phyloP scores from a whole-genome alignment of 2,113 vertebrate genomes.

The Podarcis cretensis region DNA sequence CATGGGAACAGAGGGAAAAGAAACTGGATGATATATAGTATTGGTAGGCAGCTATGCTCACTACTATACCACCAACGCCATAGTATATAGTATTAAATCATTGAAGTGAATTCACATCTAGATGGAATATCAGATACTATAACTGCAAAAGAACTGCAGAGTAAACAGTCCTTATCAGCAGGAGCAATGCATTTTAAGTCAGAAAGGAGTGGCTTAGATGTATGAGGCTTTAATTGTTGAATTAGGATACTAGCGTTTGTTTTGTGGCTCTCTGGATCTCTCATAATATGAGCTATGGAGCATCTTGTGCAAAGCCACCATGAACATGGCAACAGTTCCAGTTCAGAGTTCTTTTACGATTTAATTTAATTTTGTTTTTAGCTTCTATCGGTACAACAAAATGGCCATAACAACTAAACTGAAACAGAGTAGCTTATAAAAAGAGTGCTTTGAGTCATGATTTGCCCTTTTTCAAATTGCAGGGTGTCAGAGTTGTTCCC shows the following conservation, averaged over 20 bases:
- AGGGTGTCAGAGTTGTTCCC: too few species aligned
- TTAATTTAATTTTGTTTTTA: neutral
- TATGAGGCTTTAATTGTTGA: too few species aligned
- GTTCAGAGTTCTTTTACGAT: neutral
- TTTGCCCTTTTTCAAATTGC: neutral
- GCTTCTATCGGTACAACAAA: neutral
- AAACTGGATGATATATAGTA: neutral
- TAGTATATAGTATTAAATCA: neutral
- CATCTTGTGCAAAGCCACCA: neutral
- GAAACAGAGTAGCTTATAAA: too few species aligned
- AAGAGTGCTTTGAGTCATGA: neutral
- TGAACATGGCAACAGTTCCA: neutral
- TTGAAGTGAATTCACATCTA: neutral
- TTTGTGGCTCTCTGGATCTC: neutral
- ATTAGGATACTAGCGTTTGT: neutral
- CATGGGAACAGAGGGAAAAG: neutral
- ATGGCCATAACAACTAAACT: too few species aligned
- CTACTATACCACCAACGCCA: too few species aligned
- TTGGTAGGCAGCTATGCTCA: too few species aligned
- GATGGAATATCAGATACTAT: neutral
- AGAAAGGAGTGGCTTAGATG: neutral
- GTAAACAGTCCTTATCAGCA: neutral
- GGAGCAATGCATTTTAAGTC: neutral
- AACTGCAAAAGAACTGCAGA: neutral
- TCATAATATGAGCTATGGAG: neutral